phyloP scores from a whole-genome alignment of 2,113 vertebrate genomes.

The Poeciliopsis occidentalis region DNA sequence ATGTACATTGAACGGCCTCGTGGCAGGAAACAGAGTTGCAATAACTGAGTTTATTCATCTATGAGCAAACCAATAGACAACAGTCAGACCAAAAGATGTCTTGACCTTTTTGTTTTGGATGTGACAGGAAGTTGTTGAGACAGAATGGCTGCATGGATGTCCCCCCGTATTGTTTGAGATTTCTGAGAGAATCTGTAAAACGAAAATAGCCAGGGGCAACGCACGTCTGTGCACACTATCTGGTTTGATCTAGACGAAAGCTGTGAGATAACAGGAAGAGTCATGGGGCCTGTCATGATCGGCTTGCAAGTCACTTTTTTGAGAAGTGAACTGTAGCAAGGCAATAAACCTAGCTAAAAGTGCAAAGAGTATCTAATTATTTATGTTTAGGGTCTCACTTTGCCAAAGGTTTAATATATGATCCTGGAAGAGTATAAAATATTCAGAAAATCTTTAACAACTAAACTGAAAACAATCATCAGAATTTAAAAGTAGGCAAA shows the following conservation, averaged over 20 bases:
- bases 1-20: background rate
- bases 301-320: conserved; percentile 28
- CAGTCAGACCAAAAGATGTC: conserved; percentile 24
- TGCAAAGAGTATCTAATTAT: no score
- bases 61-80: conserved; percentile 2
- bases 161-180: conserved; percentile 67
- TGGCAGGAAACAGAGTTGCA: background rate
- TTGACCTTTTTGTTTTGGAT: conserved; percentile 42
- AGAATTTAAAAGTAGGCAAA: no score
- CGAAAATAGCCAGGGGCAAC: conserved; percentile 38
- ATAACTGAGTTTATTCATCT: background rate
- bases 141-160: conserved; percentile 43
- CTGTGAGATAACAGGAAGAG: conserved; percentile 58
- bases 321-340: no score
- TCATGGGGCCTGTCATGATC: conserved; percentile 40
- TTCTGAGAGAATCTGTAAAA: conserved; percentile 40
- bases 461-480: no score
- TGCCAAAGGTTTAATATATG: no score
- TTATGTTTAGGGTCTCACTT: no score
- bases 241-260: conserved; percentile 50
- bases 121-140: conserved; percentile 68
- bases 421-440: no score
- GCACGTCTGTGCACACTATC: conserved; percentile 49
- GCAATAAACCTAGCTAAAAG: no score
- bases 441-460: no score